phyloP scores from a whole-genome alignment of 2,797 vertebrate genomes.

The Eurystomus glaucurus region DNA sequence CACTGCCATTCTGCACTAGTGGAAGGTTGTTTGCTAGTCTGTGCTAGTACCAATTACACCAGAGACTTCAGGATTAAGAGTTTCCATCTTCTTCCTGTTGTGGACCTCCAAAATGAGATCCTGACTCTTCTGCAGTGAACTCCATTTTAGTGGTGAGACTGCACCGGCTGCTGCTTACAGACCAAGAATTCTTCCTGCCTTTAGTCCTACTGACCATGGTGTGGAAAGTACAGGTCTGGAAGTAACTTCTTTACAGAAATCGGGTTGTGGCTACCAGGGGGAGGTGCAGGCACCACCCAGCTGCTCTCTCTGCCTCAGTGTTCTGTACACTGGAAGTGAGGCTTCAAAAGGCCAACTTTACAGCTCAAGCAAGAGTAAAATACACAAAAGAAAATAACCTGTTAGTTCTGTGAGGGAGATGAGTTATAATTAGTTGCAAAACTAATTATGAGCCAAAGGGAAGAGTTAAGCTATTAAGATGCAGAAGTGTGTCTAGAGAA shows the following conservation, averaged over 20 bases:
- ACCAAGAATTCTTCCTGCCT: neutral
- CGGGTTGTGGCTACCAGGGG: neutral
- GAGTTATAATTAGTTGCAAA: neutral
- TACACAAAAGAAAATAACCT: neutral
- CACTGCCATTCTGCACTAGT: neutral
- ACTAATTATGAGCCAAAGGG: neutral
- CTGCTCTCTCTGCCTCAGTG: neutral
- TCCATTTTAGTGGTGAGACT: neutral
- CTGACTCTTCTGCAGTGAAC: neutral
- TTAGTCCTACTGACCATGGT: neutral
- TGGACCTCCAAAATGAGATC: neutral
- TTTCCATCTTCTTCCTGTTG: neutral
- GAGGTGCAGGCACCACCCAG: rapidly evolving
- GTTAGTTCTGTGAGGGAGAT: neutral
- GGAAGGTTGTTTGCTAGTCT: neutral
- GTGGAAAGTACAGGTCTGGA: neutral
- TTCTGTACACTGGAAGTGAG: neutral
- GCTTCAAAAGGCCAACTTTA: neutral
- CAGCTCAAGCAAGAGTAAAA: neutral
- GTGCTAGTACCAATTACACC: neutral
- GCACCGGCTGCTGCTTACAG: neutral
- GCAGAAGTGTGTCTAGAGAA: neutral
- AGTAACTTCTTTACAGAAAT: neutral
- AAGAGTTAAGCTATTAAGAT: neutral
- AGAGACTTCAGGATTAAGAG: neutral